Conservation (phyloP, 2,797 vertebrate species). For the Cynodonichthys magdalenae region DNA sequence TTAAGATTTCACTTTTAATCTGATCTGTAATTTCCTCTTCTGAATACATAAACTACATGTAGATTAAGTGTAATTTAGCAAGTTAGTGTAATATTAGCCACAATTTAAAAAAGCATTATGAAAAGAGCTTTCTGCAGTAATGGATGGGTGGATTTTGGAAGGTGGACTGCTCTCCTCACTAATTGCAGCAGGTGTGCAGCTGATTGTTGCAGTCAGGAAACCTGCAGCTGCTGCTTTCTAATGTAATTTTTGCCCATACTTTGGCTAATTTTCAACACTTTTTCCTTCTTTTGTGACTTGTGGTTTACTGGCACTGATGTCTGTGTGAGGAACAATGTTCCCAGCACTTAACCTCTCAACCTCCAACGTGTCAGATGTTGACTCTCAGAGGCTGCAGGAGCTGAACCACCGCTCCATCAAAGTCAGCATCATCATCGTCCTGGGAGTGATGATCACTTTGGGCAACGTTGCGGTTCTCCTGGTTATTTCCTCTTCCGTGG, state of each 20-base stretch:
- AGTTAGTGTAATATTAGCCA: no score
- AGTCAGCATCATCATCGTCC: constrained; percentile 74
- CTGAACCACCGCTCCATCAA: constrained; percentile 78
- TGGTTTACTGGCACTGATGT: constrained; percentile 26
- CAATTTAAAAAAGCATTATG: no score
- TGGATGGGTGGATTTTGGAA: neutral
- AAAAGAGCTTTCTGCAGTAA: neutral
- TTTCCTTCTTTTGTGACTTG: neutral
- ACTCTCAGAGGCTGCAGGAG: constrained; percentile 54
- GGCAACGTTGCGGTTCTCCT: constrained; percentile 84
- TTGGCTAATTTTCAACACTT: neutral
- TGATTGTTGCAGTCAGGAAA: constrained; percentile 29
- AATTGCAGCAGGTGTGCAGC: constrained; percentile 71
- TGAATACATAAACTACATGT: no score
- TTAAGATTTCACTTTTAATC: no score
- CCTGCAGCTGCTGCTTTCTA: constrained; percentile 7
- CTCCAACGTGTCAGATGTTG: constrained; percentile 52
- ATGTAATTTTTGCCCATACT: neutral
- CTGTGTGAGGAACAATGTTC: constrained; percentile 57
- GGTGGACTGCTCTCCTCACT: constrained; percentile 22
- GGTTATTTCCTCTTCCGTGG: constrained; percentile 85
- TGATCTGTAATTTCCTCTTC: no score
- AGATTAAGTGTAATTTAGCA: no score
- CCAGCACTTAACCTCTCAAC: constrained; percentile 41
- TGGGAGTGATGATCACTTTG: constrained; percentile 84